Evolutionary conservation across 2,113 vertebrate species (phyloP).

Genomic region (Callithrix jacchus): DNA sequence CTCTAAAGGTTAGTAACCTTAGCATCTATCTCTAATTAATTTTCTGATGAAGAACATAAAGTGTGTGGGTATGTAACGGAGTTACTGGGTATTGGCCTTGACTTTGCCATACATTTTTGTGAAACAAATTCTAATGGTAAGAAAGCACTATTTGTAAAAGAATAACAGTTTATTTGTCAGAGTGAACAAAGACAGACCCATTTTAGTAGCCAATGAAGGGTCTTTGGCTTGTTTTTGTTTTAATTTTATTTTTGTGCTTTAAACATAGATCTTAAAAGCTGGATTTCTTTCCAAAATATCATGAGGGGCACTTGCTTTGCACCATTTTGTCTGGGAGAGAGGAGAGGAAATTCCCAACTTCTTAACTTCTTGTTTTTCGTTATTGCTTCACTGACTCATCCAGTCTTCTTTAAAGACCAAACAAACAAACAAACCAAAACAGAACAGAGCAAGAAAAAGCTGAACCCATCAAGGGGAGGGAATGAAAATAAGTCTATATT

Average conservation of each 20-base stretch:
- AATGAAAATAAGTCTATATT: constrained; percentile 68
- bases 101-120: constrained; percentile 10
- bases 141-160: constrained; percentile 17
- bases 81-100: background rate
- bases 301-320: constrained; percentile 70
- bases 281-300: constrained; percentile 64
- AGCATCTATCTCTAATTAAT: background rate
- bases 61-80: background rate
- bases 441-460: constrained; percentile 43
- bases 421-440: background rate
- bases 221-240: constrained; percentile 63
- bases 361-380: constrained; percentile 63
- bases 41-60: background rate
- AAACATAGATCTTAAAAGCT: constrained; percentile 56
- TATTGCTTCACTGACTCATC: constrained; percentile 78
- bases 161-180: background rate
- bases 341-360: background rate
- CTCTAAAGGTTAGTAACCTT: background rate
- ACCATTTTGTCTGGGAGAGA: constrained; percentile 72
- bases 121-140: constrained; percentile 7
- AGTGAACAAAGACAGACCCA: background rate
- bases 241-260: background rate
- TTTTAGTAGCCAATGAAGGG: background rate
- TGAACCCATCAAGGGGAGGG: constrained; percentile 66
- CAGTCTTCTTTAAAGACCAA: constrained; percentile 78